Conservation (phyloP, 2,888 invertebrate species). For the Tetanocera ferruginea region DNA sequence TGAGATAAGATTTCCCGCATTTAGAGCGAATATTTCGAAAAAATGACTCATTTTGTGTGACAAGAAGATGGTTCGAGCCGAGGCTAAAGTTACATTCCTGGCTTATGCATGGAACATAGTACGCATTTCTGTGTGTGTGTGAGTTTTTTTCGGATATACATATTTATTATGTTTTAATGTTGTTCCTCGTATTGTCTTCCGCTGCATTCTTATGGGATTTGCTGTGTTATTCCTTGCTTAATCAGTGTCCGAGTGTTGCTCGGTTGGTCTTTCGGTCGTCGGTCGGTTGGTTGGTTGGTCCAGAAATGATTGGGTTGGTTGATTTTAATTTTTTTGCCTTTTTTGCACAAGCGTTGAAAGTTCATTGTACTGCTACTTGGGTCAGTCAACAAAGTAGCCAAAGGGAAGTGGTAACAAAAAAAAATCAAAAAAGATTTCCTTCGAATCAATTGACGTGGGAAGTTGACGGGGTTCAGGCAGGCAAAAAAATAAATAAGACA, state of each 20-base stretch:
- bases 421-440: background rate
- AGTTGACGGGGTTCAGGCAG: background rate
- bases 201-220: background rate
- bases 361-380: constrained; percentile 19
- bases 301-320: constrained; percentile 9
- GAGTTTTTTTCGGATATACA: constrained; percentile 20
- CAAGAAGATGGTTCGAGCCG: constrained; percentile 4
- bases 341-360: background rate
- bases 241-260: background rate
- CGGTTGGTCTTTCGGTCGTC: background rate
- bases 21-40: constrained; percentile 8
- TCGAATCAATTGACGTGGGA: constrained; percentile 19
- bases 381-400: background rate
- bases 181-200: background rate
- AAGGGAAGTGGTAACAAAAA: background rate
- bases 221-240: constrained; percentile 3
- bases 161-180: constrained; percentile 32
- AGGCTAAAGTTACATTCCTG: background rate
- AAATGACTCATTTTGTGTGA: constrained; percentile 17
- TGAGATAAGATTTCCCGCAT: constrained; percentile 26
- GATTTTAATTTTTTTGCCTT: background rate
- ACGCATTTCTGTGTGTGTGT: background rate
- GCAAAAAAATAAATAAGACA: constrained; percentile 18
- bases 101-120: too few species aligned
- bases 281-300: constrained; percentile 6